Conservation (phyloP, 2,113 vertebrate genomes). For the Mobula hypostoma region DNA sequence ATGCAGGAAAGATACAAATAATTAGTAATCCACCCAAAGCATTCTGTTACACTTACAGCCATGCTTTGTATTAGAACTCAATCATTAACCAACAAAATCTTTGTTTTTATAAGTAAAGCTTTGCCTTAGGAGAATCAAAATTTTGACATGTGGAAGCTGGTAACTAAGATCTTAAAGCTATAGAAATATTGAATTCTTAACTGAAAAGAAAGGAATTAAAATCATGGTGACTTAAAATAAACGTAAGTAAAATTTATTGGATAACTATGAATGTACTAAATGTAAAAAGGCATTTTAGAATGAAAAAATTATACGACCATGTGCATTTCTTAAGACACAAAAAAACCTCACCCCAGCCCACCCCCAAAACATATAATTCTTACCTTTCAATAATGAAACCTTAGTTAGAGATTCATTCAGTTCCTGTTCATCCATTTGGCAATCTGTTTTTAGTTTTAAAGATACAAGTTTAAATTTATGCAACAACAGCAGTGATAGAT, state of each 20-base stretch:
- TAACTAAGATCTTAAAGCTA: not conserved
- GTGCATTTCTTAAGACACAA: not conserved
- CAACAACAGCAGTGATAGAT: not conserved
- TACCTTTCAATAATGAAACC: constrained; percentile 89
- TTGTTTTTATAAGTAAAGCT: not conserved
- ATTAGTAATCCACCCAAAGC: not conserved
- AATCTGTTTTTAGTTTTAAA: constrained; percentile 60
- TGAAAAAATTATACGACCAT: not conserved
- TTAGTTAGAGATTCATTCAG: constrained; percentile 86
- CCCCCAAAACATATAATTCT: constrained; percentile 6
- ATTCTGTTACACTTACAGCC: not conserved
- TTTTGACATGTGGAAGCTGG: not conserved
- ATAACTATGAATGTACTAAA: not conserved
- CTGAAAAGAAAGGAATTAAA: not conserved
- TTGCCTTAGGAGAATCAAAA: not conserved
- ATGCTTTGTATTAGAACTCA: not conserved
- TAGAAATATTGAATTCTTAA: not conserved
- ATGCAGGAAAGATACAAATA: not conserved
- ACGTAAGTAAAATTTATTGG: not conserved
- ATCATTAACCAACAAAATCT: not conserved
- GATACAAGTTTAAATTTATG: not conserved
- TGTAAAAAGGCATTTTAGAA: not conserved
- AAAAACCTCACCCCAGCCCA: not conserved
- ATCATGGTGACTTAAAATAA: not conserved
- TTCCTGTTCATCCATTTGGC: constrained; percentile 95